Percentiles rank a stretch among this genome's conserved stretches.
These are phyloP conservation scores for Potorous gilbertii DNA, from an alignment of 2,797 vertebrate species.

Conservation along the genomic window DNA sequence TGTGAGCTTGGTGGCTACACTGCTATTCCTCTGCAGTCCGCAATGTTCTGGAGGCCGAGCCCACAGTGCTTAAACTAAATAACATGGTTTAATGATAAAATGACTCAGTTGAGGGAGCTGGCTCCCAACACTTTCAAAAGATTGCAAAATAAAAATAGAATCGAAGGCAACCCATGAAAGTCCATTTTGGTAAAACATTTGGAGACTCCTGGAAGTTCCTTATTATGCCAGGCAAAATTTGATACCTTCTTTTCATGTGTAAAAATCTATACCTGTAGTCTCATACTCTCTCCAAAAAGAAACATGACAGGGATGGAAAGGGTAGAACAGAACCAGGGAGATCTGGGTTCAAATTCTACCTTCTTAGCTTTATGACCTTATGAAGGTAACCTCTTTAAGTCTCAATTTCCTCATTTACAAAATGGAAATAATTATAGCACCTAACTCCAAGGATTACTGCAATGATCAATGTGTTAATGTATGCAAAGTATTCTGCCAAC, in stretches of 20 bases:
- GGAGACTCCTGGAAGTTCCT: not conserved
- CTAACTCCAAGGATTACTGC: not conserved
- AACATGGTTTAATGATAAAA: slow-evolving; percentile 59
- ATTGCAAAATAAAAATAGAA: slow-evolving; percentile 66
- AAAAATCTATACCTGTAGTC: not conserved
- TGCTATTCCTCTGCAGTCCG: slow-evolving; percentile 28
- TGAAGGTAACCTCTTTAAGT: not conserved
- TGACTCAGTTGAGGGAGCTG: slow-evolving; percentile 42
- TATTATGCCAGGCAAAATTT: slow-evolving; percentile 36
- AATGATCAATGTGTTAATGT: not conserved
- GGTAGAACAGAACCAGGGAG: not conserved
- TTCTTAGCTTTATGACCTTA: not conserved
- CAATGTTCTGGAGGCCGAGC: slow-evolving; percentile 2
- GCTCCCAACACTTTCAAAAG: slow-evolving; percentile 55
- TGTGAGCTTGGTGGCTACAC: not conserved
- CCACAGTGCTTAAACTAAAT: slow-evolving; percentile 49
- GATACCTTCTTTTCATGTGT: not conserved
- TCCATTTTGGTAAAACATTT: slow-evolving; percentile 28
- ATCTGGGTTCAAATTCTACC: not conserved
- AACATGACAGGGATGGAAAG: not conserved
- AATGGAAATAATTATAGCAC: not conserved
- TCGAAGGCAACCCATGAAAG: slow-evolving; percentile 50
- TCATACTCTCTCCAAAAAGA: not conserved
- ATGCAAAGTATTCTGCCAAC: not conserved
- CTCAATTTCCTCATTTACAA: not conserved